Base-by-base conservation (phyloP, 2,113 vertebrate species). In the Ardeotis arabs region DNA sequence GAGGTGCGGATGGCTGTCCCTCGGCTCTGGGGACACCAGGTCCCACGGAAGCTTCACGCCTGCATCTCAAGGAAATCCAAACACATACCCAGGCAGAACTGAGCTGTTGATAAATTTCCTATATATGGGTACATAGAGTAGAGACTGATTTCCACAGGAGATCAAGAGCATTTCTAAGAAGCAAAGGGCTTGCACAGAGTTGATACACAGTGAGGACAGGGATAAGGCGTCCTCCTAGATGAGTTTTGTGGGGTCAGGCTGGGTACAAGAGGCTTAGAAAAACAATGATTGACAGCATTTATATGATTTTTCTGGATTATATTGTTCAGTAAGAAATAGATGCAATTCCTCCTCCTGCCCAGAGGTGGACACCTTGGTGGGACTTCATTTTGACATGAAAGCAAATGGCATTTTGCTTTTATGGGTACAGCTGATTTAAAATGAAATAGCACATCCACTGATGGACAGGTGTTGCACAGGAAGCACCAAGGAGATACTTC, bases 41-140 rank as follows among this genome's bases (percentile, higher is more conserved):
- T 19, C 12, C 8, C 62, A 31, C 39, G 64, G n/a, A 59, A 76
- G 44, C 11, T 82, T 68, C 45, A 56, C 3, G 5, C 23, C 28
- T 35, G 22, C 37, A 27, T 78, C 52, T 90, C 10, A 9, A 37
- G 53, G 24, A 84, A 87, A 69, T 7, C 7, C 39, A 59, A 44
- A 53, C 10, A 90, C 41, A 41, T 15, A 56, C 11, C 27, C 44
- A n/a, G 50, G 9, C 5, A 87, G 63, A 86, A 76, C 52, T 55
- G 53, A 55, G 27, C 27, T 23, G 7, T 55, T 70, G 25, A 50
- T 63, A 49, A 45, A 67, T 68, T 14, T 67, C 27, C 41, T 60
- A 6, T 44, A 39, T 52, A 68, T 0, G 1, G 49, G 35, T 31
- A 69, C 8, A 45, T 21, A 31, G 4, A 14, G 5, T 39, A 79